phyloP scores from a whole-genome alignment of 2,113 vertebrate species.

The Prunella himalayana region DNA sequence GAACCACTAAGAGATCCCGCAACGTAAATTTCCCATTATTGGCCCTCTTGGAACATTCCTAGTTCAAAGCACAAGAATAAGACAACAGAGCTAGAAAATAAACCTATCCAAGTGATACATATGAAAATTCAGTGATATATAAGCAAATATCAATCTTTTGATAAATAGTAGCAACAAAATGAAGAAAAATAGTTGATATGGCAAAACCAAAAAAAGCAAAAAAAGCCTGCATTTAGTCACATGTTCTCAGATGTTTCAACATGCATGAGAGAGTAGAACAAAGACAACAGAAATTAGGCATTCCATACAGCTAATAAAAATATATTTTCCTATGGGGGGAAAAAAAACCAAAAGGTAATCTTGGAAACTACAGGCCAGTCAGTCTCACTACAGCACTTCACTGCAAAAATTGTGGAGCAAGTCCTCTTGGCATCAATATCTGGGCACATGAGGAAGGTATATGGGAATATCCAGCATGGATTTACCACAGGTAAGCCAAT shows the following conservation, averaged over 20 bases:
- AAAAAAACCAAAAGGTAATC: neutral
- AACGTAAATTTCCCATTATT: conserved; percentile 97
- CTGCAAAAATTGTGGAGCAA: neutral
- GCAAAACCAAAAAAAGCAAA: neutral
- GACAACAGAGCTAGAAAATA: neutral
- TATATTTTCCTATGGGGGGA: too few relatives aligned
- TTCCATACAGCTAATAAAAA: neutral
- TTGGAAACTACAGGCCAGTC: neutral
- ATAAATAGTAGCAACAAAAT: neutral
- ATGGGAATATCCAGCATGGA: neutral
- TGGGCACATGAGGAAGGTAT: too few relatives aligned
- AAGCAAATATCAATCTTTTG: neutral
- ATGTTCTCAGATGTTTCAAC: neutral
- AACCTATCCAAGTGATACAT: neutral
- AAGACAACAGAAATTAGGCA: neutral
- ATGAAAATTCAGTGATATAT: neutral
- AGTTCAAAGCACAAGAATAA: neutral
- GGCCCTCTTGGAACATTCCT: conserved; percentile 93
- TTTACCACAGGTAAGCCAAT: neutral
- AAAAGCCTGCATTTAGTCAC: neutral
- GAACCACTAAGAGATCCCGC: conserved; percentile 93
- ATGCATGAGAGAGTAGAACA: neutral
- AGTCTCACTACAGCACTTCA: neutral
- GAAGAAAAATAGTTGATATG: neutral
- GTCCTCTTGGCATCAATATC: neutral